Conservation (phyloP, 2,113 vertebrate genomes). For the Marcusenius ussheri region DNA sequence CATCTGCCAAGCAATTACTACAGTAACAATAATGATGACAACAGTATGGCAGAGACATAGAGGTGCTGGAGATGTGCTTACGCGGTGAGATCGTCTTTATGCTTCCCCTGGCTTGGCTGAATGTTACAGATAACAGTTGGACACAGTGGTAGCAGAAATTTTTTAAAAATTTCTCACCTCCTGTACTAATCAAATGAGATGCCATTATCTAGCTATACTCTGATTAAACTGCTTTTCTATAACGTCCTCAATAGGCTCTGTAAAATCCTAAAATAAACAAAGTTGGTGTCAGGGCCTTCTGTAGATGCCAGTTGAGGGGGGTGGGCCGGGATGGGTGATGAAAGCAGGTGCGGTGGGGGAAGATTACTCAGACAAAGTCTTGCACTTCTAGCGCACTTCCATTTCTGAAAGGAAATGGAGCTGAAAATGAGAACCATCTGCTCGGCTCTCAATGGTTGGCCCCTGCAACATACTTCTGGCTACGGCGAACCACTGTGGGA, state of each 20-base stretch:
- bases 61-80: background rate
- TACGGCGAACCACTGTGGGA: background rate
- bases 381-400: background rate
- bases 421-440: slow-evolving; percentile 14
- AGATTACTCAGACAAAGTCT: background rate
- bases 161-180: background rate
- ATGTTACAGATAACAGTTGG: background rate
- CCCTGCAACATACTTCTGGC: background rate
- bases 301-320: background rate
- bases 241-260: background rate
- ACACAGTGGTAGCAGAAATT: background rate
- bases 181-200: background rate
- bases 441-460: background rate
- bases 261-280: background rate
- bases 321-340: background rate
- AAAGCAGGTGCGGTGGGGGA: background rate
- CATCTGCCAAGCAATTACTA: slow-evolving; percentile 1
- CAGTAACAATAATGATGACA: background rate
- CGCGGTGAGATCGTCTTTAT: background rate
- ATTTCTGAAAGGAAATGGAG: slow-evolving; percentile 6
- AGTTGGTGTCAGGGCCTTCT: background rate
- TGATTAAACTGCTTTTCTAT: slow-evolving; percentile 1
- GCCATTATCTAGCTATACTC: background rate
- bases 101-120: background rate
- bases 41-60: background rate